Base-by-base conservation (phyloP, 2,888 invertebrate genomes). In the Deroplatys truncata region DNA sequence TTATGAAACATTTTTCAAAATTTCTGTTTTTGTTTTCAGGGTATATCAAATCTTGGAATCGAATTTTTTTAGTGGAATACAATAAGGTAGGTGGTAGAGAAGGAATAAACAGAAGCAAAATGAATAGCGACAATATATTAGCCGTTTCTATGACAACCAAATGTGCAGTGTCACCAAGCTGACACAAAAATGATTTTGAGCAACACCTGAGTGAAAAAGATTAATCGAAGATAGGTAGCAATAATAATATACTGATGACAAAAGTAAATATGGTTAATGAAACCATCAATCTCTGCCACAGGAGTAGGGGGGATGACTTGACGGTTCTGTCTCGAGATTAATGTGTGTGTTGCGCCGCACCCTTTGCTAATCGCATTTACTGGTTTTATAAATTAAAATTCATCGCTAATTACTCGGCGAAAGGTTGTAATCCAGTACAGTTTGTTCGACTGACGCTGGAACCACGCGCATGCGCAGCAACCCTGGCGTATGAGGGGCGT, bases 331-430 rank as follows among this genome's bases (percentile, higher is more conserved):
- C 87, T 82, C 83, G 49, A 83, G 87, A 87, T 87, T 87, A 72
- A 87, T 87, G 87, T 35, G 10, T 43, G 84, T 29, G 31, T 86
- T 82, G 82, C 86, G 25, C n/a, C 85, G 25, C 72, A 43, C 87
- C 83, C 87, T 87, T 83, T 82, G 90, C 88, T 91, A 91, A 91
- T 91, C 91, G 91, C 91, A 91, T 91, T 91, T 90, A 88, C 89
- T 88, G 91, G 88, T 90, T 89, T 89, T 90, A 86, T 87, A 88
- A 90, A 91, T 91, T 90, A 91, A 91, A 91, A 91, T 91, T 91
- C 90, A 91, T 89, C 90, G 89, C 89, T 91, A 91, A 91, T 91
- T 90, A 91, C 89, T 90, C 88, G 89, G 86, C 56, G 84, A 88
- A 89, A 90, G 90, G 89, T 87, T 89, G 88, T 84, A 87, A 90